phyloP scores from a whole-genome alignment of 2,797 vertebrate species.

The Amblyraja radiata region DNA sequence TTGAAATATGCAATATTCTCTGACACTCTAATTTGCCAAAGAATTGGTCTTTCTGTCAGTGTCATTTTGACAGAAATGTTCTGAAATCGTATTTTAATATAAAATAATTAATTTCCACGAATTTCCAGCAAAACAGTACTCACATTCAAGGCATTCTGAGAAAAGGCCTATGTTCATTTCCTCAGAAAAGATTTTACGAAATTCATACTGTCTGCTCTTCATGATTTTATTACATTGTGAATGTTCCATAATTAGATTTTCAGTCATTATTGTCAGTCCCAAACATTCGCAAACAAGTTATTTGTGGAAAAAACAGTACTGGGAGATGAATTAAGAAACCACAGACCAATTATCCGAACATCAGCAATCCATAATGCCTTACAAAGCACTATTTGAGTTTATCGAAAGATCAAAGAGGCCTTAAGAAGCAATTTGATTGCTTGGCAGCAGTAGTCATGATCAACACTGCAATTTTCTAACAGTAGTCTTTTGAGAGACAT shows the following conservation, averaged over 20 bases:
- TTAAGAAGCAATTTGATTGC: background rate
- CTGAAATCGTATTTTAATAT: background rate
- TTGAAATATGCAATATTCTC: background rate
- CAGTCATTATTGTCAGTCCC: background rate
- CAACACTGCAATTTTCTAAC: background rate
- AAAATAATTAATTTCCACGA: background rate
- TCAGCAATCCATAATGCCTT: background rate
- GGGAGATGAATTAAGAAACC: background rate
- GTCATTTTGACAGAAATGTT: background rate
- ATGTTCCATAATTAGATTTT: background rate
- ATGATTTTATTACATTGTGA: background rate
- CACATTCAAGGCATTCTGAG: background rate
- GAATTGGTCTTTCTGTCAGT: background rate
- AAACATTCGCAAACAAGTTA: background rate
- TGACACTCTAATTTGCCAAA: background rate
- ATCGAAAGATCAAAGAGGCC: background rate
- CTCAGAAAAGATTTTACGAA: background rate
- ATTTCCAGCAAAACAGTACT: background rate
- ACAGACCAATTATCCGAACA: background rate
- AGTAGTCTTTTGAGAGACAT: background rate
- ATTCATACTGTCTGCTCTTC: background rate
- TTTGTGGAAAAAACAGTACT: background rate
- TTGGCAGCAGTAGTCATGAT: background rate
- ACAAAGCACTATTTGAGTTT: background rate
- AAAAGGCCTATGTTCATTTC: background rate